Base-by-base conservation (phyloP, 53 echinoderm and acorn worm genomes). In the Apostichopus leukothele region DNA sequence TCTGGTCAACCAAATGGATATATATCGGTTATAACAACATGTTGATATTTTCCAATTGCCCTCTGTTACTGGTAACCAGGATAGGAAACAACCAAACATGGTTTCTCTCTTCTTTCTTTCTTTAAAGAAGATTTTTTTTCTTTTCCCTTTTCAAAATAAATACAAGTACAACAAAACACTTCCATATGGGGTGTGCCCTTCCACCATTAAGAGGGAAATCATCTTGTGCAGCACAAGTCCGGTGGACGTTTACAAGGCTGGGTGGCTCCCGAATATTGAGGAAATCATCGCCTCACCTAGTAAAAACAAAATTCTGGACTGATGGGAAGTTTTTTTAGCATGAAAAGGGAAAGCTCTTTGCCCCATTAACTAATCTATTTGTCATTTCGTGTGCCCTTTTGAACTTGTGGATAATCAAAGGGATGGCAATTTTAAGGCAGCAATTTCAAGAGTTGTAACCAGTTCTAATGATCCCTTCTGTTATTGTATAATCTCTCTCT, bases 181-280 rank as follows among this genome's bases (percentile, higher is more conserved):
- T 81, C 81, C 81, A 81, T 55, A 81, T 81, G 81, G 81, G 81
- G 81, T 81, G 81, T 81, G 81, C 81, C 81, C 81, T 81, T 81
- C 81, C 81, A 81, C 81, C 81, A 81, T 59, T 71, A 16, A 12
- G 60, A 54, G 81, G 81, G 60, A 81, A 81, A 81, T 55, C 8
- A 81, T 81, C 81, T 59, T 22, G 55, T 57, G 23, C 55, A 23
- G 81, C 59, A 57, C 23, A 55, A 54, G 55, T 57, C 81, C 25
- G 60, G 81, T 81, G 20, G 60, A 54, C 14, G 51, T 81, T 81
- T 81, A 81, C 60, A 54, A 81, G 81, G 81, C 59, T 81, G 81
- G 55, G 11, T 54, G 55, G 22, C n/a, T 81, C 59, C 39, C 51
- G 0, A 81, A 13, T 25, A 81, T 54, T 81, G 81, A 81, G 81